Evolutionary conservation across 2,113 vertebrate genomes (phyloP), one percentile per base, ranked within the genome.

Genomic region (Phaethornis superciliosus): DNA sequence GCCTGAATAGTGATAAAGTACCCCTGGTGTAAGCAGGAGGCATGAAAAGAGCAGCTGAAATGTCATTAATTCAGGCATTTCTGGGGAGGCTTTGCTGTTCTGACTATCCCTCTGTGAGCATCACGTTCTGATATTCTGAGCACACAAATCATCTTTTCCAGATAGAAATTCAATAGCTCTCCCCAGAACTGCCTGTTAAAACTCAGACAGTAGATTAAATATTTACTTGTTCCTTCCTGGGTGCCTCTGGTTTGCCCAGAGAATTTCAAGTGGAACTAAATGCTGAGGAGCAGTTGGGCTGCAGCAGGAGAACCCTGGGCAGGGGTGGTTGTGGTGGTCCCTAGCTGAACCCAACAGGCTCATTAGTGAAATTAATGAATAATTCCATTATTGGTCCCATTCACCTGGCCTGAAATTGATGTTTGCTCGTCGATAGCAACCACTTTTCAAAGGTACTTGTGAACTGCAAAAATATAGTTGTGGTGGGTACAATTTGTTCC

Each of bases 161-260:
- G 84, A 94, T 80, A 89, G 94, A 94, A 95, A 93, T 92, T 89
- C 91, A 94, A 82, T 52, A 77, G 46, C 70, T 89, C 51, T 89
- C n/a, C 42, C 37, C 62, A 93, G 62, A 69, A 82, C 84, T 89
- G 80, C 81, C 65, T 49, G 85, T 56, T 94, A 82, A 75, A 90
- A 81, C 91, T 55, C 88, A 93, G 91, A 64, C 46, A 19, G 59
- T 51, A 85, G 85, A 89, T 96, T 91, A 95, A 96, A 95, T 95
- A 96, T 91, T 96, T 96, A 96, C 91, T 77, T 63, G 12, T 89
- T 95, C 91, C 54, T 85, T 72, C 84, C 78, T 40, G 32, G 77
- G 65, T 84, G 32, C 51, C n/a, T 74, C 63, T 91, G 75, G 18
- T n/a, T 95, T n/a, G 7, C 40, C 60, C 74, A 82, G 81, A 80